These are phyloP conservation scores for Holacanthella duospinosa DNA, from an alignment of 2,888 invertebrate species.

Conservation along the genomic window DNA sequence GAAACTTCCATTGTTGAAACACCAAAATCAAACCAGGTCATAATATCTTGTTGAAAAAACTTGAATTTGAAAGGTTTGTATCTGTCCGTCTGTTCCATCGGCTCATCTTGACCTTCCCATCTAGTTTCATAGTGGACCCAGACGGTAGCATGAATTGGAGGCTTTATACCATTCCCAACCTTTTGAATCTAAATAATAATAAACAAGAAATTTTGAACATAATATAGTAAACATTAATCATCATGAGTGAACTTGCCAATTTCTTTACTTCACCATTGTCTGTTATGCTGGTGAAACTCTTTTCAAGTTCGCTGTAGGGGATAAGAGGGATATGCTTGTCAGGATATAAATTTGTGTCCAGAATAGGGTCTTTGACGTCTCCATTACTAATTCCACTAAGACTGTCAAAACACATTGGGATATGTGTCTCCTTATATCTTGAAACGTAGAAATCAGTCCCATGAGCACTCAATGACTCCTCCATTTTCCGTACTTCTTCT, in stretches of 20 bases:
- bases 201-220: background rate
- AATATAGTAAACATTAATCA: too few species aligned
- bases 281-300: background rate
- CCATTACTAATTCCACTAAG: background rate
- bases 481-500: too few species aligned
- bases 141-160: background rate
- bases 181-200: background rate
- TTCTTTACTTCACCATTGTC: background rate
- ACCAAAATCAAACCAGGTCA: background rate
- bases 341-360: background rate
- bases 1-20: background rate
- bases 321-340: background rate
- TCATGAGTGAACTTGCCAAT: background rate
- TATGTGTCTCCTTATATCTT: background rate
- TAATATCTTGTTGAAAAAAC: background rate
- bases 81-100: background rate
- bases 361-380: background rate
- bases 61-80: background rate
- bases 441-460: background rate
- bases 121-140: background rate
- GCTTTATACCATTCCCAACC: background rate
- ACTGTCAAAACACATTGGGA: too few species aligned
- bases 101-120: background rate
- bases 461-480: too few species aligned
- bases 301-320: background rate